These are phyloP conservation scores for Tachyglossus aculeatus DNA, from an alignment of 2,797 vertebrate genomes.

Conservation along the genomic window DNA sequence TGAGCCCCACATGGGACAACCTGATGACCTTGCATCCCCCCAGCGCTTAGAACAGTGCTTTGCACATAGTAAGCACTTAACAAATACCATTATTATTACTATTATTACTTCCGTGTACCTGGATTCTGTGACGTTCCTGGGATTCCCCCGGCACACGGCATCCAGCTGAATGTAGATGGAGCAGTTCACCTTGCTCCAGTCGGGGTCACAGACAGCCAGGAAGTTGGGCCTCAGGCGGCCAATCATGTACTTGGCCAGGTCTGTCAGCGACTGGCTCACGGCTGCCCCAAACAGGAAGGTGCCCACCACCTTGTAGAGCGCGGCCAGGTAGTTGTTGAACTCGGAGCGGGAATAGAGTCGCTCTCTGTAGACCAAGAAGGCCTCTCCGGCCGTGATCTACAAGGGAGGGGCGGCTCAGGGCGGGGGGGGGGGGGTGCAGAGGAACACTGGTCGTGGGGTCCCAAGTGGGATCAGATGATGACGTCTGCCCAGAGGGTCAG, in stretches of 20 bases:
- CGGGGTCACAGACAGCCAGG: conserved; percentile 83
- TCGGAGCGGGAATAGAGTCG: conserved; percentile 86
- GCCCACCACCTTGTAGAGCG: conserved; percentile 94
- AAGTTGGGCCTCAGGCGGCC: conserved; percentile 93
- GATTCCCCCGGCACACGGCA: conserved; percentile 82
- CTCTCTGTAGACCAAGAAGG: conserved; percentile 88
- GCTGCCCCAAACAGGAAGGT: conserved; percentile 89
- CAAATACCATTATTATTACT: too few species aligned
- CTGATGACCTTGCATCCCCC: too few species aligned
- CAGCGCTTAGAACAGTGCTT: too few species aligned
- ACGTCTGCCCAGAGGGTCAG: too few species aligned
- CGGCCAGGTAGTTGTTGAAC: conserved; percentile 91
- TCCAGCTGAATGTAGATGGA: conserved; percentile 74
- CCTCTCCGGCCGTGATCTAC: conserved; percentile 75
- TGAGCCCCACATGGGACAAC: too few species aligned
- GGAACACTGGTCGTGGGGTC: background rate
- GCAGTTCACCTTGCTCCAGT: conserved; percentile 82
- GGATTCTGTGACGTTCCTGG: conserved; percentile 84
- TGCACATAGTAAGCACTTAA: too few species aligned
- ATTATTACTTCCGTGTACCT: conserved; percentile 85
- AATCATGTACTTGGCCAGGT: conserved; percentile 93
- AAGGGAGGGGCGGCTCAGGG: background rate
- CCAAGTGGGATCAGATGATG: background rate
- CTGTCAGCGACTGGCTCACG: conserved; percentile 91
- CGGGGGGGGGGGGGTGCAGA: too few species aligned